Evolutionary conservation across 2,797 vertebrate genomes (phyloP), one percentile per base, ranked within the genome.

Genomic region (Muraenolepis orangiensis): DNA sequence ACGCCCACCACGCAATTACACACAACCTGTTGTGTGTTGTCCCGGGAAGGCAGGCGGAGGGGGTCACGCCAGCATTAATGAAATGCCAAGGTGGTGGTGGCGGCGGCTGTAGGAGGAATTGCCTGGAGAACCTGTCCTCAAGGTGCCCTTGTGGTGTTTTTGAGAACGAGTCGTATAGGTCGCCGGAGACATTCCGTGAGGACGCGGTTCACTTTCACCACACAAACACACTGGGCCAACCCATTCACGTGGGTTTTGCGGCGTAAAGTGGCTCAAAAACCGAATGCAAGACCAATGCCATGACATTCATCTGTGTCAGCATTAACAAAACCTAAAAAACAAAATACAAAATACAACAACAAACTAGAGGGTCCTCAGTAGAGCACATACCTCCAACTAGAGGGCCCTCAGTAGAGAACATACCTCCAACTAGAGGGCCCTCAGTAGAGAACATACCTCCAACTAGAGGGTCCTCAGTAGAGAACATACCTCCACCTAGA

Each of bases 1-100:
- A n/a, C n/a, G n/a, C n/a, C n/a, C n/a, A n/a, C n/a, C n/a, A n/a
- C n/a, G n/a, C n/a, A n/a, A n/a, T n/a, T n/a, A 93, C 91, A 91
- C 89, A 88, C 89, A 92, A 94, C 93, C 87, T 92, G 94, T 93
- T 92, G 92, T 90, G 83, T 92, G 92, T 93, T 91, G 93, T 93
- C 87, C 86, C 85, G 29, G 88, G 91, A 93, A 91, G 81, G 91
- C 81, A 80, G 51, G 87, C 86, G 87, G 83, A n/a, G 87, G 85
- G 81, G 92, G 90, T 91, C 91, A 77, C 93, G 79, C 73, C 93
- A 91, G 93, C 93, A 90, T 91, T 92, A 93, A 94, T 93, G 90
- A 93, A 94, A 94, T 91, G 89, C 91, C 82, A 90, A 84, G 85
- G 90, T 86, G 89, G 81, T 75, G 91, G 42, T 20, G 42, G 42